Base-by-base conservation (phyloP, 2,888 invertebrate species). In the Macrophya alboannulata region DNA sequence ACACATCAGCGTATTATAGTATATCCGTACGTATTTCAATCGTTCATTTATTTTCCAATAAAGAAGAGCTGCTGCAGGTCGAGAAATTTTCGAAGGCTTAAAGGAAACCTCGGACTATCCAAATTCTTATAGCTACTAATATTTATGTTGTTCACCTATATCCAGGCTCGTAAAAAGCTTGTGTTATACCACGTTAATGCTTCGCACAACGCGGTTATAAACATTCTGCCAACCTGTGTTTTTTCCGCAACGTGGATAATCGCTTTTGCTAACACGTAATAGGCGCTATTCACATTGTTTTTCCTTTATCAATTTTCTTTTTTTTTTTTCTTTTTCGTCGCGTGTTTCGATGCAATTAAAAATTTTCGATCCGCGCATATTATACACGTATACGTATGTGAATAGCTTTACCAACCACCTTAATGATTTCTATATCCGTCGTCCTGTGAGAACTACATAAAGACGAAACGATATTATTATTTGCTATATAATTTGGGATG, bases 121-220 rank as follows among this genome's bases (percentile, higher is more conserved):
- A 62, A 81, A 59, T 31, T 43, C 43, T n/a, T n/a, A n/a, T 45
- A 51, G 43, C 62, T 48, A 48, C 45, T 71, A 83, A 83, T 83
- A 83, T 83, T 83, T 83, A 83, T 68, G 48, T n/a, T 68, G 21
- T 83, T 71, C 68, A 31, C 65, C 83, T 83, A 71, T 68, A 83
- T 83, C 37, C 43, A 68, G 48, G 40, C 10, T 83, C 83, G 83
- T 83, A 71, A 83, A 83, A 83, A 31, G 25, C 51, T 51, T 65
- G 40, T 43, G 83, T 51, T 68, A 68, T 45, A n/a, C n/a, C n/a
- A 31, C 74, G 43, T 45, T 45, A 21, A 55, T n/a, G 17, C 31
- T 55, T 17, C 37, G 77, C 25, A 74, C 43, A 45, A 25, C 51
- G 37, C 55, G 31, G 6, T 25, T 55, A 1, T 17, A 17, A 45